A percentile compares a stretch with the other conserved stretches of the same genome.
Evolutionary conservation across 2,888 invertebrate species (phyloP).

Genomic region (Nemurella pictetii): DNA sequence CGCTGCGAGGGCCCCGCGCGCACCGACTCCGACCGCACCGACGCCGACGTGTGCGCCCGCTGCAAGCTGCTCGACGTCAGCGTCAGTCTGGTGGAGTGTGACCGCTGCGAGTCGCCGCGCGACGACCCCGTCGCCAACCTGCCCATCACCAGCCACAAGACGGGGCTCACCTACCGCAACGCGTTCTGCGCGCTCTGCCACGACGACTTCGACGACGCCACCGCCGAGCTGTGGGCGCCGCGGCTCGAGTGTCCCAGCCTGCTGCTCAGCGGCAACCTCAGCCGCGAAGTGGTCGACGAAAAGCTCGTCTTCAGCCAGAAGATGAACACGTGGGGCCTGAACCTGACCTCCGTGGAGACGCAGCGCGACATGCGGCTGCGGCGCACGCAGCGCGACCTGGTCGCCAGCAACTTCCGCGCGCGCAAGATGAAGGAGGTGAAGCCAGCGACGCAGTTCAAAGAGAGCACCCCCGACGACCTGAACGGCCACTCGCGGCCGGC

Average conservation of each 20-base stretch:
- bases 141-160: constrained; percentile 49
- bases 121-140: constrained; percentile 49
- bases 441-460: constrained; percentile 40
- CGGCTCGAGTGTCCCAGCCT: constrained; percentile 51
- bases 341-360: constrained; percentile 42
- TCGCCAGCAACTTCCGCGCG: constrained; percentile 10
- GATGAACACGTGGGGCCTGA: constrained; percentile 49
- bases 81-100: not conserved
- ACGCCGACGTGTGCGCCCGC: not conserved
- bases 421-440: constrained; percentile 11
- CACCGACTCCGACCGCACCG: not conserved
- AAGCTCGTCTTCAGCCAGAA: constrained; percentile 15
- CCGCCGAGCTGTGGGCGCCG: constrained; percentile 51
- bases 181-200: constrained; percentile 54
- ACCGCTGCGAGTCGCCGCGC: not conserved
- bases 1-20: constrained; percentile 44
- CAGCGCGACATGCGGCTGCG: constrained; percentile 45
- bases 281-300: constrained; percentile 30
- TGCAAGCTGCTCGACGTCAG: not conserved
- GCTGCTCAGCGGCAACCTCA: constrained; percentile 37
- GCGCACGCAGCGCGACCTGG: constrained; percentile 6
- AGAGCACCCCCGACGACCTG: constrained; percentile 38
- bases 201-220: constrained; percentile 46
- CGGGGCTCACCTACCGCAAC: constrained; percentile 50
- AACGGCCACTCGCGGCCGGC: constrained; percentile 20